Evolutionary conservation across 1,140 invertebrate species (phyloP).

Genomic region (Leptinotarsa texana): DNA sequence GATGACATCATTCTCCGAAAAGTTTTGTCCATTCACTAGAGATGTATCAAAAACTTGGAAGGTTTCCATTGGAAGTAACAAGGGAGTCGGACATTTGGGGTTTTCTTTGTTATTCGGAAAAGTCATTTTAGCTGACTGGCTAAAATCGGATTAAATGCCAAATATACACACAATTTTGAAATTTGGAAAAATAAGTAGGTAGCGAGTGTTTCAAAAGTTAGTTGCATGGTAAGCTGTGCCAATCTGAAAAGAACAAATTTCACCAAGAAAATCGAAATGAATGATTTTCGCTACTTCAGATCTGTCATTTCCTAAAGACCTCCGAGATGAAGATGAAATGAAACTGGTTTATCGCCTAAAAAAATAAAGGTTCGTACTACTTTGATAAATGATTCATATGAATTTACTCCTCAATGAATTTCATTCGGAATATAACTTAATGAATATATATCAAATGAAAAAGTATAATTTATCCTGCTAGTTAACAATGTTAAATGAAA

Average conservation of each 20-base stretch:
- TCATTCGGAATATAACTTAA: too few species aligned
- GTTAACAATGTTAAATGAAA: too few species aligned
- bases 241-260: conserved; percentile 21
- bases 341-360: neutral
- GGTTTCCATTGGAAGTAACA: conserved; percentile 26
- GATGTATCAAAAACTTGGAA: conserved; percentile 21
- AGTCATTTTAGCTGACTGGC: conserved; percentile 55
- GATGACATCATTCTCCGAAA: conserved; percentile 30
- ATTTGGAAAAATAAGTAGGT: conserved; percentile 11
- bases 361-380: too few species aligned
- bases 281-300: neutral
- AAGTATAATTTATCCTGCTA: too few species aligned
- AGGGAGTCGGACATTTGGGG: conserved; percentile 15
- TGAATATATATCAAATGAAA: too few species aligned
- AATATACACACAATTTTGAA: conserved; percentile 9
- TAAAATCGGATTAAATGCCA: conserved; percentile 44
- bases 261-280: neutral
- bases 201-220: conserved; percentile 18
- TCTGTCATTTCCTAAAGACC: neutral
- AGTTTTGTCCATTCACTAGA: conserved; percentile 19
- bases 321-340: neutral
- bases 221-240: neutral
- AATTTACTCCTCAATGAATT: too few species aligned
- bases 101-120: conserved; percentile 35
- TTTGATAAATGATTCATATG: too few species aligned